phyloP scores from a whole-genome alignment of 2,888 invertebrate genomes.

The Agonopterix alstromeriana region DNA sequence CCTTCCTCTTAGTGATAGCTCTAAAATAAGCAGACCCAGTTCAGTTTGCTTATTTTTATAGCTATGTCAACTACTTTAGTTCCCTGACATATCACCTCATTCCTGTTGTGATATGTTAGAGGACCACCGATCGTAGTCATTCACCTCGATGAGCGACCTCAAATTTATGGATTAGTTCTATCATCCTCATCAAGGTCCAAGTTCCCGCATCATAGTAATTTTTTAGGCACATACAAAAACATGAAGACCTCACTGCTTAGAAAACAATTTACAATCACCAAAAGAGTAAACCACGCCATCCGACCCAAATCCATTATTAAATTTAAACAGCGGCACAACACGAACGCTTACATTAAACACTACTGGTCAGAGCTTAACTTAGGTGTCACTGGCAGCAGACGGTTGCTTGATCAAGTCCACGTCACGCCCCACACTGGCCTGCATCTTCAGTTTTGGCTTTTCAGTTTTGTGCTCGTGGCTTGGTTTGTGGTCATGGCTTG shows the following conservation, averaged over 20 bases:
- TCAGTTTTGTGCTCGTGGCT: conserved; percentile 12
- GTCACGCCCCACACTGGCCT: conserved; percentile 73
- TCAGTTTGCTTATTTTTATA: too few species aligned
- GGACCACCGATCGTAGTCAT: too few species aligned
- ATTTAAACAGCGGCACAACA: conserved; percentile 21
- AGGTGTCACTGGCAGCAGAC: conserved; percentile 66
- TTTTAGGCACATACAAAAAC: neutral
- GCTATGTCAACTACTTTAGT: too few species aligned
- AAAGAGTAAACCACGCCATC: neutral
- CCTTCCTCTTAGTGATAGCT: too few species aligned
- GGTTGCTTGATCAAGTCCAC: conserved; percentile 76
- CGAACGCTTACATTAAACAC: conserved; percentile 21
- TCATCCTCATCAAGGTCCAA: neutral
- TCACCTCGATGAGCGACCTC: too few species aligned
- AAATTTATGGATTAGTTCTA: too few species aligned
- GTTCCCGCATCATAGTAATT: neutral
- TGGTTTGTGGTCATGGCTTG: conserved; percentile 11
- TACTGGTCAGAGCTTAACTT: conserved; percentile 41
- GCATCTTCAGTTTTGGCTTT: conserved; percentile 50
- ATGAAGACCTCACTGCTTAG: neutral
- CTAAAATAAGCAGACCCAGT: too few species aligned
- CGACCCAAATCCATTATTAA: neutral
- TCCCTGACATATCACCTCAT: too few species aligned
- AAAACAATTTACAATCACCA: neutral
- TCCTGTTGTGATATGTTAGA: too few species aligned